Evolutionary conservation across 2,113 vertebrate species (phyloP).

Genomic region (Paradisaea rubra): DNA sequence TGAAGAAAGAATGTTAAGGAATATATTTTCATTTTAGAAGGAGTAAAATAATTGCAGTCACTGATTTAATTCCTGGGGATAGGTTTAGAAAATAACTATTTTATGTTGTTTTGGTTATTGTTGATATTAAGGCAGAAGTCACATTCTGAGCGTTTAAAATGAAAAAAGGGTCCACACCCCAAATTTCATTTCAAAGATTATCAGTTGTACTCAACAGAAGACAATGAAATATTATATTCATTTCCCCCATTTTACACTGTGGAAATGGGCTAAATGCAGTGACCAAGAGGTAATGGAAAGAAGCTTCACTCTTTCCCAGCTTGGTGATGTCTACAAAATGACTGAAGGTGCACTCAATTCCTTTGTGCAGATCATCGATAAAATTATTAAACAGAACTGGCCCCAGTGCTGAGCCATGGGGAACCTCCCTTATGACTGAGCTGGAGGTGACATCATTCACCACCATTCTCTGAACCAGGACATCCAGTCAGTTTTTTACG

Average conservation of each 20-base stretch:
- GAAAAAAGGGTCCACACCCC: fast-evolving
- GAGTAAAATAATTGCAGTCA: not conserved
- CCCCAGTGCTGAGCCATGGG: fast-evolving
- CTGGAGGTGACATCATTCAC: not conserved
- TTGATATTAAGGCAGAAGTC: not conserved
- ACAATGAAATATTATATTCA: not conserved
- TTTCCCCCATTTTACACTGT: not conserved
- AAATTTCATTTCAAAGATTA: not conserved
- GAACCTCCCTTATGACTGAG: not conserved
- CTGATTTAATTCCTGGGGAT: not conserved
- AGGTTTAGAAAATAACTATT: not conserved
- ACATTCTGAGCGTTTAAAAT: not conserved
- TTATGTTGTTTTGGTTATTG: not conserved
- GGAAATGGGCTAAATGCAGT: not conserved
- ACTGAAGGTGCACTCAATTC: not conserved
- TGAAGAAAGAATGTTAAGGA: not conserved
- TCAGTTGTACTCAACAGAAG: not conserved
- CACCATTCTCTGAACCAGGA: too few relatives aligned
- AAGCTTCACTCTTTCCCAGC: not conserved
- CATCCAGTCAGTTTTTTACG: not conserved
- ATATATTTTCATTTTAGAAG: not conserved
- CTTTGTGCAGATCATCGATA: not conserved
- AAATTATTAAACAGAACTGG: not conserved
- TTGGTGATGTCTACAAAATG: not conserved
- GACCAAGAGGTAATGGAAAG: not conserved